Evolutionary conservation across 2,113 vertebrate species (phyloP), one percentile per base, ranked within the genome.

Genomic region (Oostethus manadensis): DNA sequence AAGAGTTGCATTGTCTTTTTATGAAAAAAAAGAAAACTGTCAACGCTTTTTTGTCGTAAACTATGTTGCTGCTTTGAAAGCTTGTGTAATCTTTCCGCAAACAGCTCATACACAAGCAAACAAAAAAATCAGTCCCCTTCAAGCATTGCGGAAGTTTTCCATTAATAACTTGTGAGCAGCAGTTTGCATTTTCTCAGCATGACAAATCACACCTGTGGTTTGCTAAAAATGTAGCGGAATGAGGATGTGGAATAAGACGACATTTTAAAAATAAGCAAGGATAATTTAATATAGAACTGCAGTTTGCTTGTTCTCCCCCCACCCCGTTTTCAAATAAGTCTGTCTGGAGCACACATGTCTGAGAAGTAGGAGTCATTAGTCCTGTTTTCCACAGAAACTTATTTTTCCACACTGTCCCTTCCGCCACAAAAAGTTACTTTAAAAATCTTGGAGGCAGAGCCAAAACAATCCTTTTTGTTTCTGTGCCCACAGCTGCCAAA

Each of bases 271-370:
- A 43, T 22, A 38, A 56, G 50, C 11, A 46, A 64, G 63, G 71
- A 64, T 58, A 68, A 48, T 54, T 57, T 67, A 6, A 63, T 72
- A 46, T 58, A n/a, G 43, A 65, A 47, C 42, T 42, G 20, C 38
- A 46, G 16, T 16, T 61, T 76, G 66, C 22, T 45, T 40, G 61
- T 75, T 78, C 64, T 38, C 10, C 9, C 8, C 35, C 64, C 67
- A 65, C 8, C 35, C 64, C 67, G 64, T 47, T 11, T 42, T 49
- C 8, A 54, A 51, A 68, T 33, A 59, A 55, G n/a, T 60, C 63
- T 76, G 71, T 78, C 68, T 86, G 64, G 51, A 62, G 42, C 68
- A 71, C 23, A 46, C 64, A 61, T 62, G 51, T 45, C 22, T 53
- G 48, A 42, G 38, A 4, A 14, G 11, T 42, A 42, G 18, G 57